Percentiles rank a stretch among this genome's conserved stretches.
These are phyloP conservation scores for Drosophila formosana DNA, from an alignment of 2,888 invertebrate genomes.

Conservation along the genomic window DNA sequence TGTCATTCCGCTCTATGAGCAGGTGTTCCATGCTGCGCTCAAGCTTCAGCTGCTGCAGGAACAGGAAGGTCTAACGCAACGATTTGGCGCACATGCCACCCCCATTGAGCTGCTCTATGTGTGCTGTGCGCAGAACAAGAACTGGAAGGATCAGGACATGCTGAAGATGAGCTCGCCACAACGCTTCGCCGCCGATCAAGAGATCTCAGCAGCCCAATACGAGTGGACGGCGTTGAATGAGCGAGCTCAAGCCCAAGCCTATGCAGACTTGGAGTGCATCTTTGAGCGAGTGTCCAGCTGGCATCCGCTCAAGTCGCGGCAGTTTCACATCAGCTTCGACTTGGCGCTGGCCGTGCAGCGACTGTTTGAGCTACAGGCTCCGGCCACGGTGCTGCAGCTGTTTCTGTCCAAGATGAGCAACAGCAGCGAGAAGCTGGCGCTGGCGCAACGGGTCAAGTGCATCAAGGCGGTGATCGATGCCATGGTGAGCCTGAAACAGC, in stretches of 20 bases:
- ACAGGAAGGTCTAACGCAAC: conserved; percentile 62
- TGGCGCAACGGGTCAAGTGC: conserved; percentile 83
- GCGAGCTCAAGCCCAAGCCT: conserved; percentile 83
- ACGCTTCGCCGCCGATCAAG: conserved; percentile 81
- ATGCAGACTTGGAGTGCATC: conserved; percentile 82
- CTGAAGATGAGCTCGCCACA: conserved; percentile 77
- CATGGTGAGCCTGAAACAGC: conserved; percentile 82
- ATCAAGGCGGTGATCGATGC: conserved; percentile 83
- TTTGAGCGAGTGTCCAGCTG: conserved; percentile 82
- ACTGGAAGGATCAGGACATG: conserved; percentile 82
- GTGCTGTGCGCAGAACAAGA: conserved; percentile 80
- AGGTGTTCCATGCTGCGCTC: conserved; percentile 76
- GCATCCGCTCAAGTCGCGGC: conserved; percentile 83
- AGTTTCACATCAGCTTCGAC: conserved; percentile 84
- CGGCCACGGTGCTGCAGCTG: conserved; percentile 80
- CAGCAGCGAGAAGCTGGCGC: conserved; percentile 75
- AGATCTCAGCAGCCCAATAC: conserved; percentile 88
- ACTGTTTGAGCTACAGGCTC: conserved; percentile 82
- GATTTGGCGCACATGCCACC: conserved; percentile 66
- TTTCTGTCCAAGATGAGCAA: conserved; percentile 83
- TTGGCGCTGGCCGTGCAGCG: conserved; percentile 82
- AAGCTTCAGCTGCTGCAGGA: conserved; percentile 78
- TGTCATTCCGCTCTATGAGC: conserved; percentile 76
- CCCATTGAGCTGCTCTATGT: conserved; percentile 82
- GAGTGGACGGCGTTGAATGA: conserved; percentile 90